Evolutionary conservation across 2,888 invertebrate genomes (phyloP).

Genomic region (Sturmia bella): DNA sequence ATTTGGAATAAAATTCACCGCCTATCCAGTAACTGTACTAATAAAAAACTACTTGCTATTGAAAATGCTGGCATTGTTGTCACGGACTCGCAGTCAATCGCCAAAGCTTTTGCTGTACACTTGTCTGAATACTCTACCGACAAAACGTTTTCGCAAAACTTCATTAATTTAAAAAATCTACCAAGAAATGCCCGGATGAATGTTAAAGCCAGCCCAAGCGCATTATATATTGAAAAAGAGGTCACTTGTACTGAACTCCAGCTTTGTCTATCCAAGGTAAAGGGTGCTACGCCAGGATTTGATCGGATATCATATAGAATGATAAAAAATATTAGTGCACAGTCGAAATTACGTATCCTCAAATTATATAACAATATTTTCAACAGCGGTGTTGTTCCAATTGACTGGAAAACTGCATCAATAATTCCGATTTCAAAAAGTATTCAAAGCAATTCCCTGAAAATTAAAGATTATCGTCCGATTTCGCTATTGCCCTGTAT

Average conservation of each 20-base stretch:
- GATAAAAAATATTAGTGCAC: neutral
- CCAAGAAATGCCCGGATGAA: neutral
- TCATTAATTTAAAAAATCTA: neutral
- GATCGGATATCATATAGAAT: constrained; percentile 11
- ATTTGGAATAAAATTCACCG: constrained; percentile 27
- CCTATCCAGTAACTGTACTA: neutral
- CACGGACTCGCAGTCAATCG: neutral
- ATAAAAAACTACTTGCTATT: neutral
- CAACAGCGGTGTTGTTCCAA: too few species aligned
- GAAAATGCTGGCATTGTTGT: neutral
- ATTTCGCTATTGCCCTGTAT: constrained; percentile 14
- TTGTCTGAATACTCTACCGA: too few species aligned
- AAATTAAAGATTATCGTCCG: too few species aligned
- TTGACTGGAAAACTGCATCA: too few species aligned
- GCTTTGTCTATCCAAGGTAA: too few species aligned
- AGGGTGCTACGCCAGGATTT: too few species aligned
- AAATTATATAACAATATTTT: too few species aligned
- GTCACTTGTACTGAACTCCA: neutral
- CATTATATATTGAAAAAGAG: neutral
- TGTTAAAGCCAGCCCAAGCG: neutral
- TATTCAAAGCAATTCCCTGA: too few species aligned
- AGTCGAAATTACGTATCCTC: neutral
- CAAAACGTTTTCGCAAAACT: neutral
- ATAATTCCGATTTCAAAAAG: too few species aligned
- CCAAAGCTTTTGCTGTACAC: too few species aligned